Evolutionary conservation across 2,888 invertebrate genomes (phyloP), one percentile per base, ranked within the genome.

Genomic region (Dasysyrphus tricinctus): DNA sequence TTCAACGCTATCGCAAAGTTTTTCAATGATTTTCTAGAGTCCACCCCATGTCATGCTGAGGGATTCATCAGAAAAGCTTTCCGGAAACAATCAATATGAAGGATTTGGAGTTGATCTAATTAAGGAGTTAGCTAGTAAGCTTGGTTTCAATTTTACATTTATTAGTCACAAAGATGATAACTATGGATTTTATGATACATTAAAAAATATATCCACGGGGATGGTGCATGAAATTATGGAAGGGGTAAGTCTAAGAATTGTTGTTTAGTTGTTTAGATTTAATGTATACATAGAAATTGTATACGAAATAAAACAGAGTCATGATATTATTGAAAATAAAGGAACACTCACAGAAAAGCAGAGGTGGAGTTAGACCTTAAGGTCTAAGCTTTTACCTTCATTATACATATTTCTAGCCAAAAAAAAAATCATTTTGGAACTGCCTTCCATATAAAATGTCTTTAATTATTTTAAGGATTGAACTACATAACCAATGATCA

Each of bases 81-180:
- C 93, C 19, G 97, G 97, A 0, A 98, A 98, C 90, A 96, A 95
- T 84, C 94, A 96, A 16, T 98, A 95, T 90, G 97, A 97, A 93
- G 97, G 97, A 1, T 98, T 97, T 90, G 96, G 96, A 7, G 95
- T 98, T 56, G 98, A 98, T 91, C 92, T 98, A 5, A 96, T 98
- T 72, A 94, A 96, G 29, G 96, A 97, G 90, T 93, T 98, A 69
- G 94, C 97, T 11, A 94, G 95, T 89, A 94, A 95, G 89, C 94
- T 97, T 34, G 96, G 96, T 37, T 98, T 98, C 91, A 96, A 96
- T 90, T 98, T 96, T 90, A 96, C 95, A 0, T 96, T 98, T 85
- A 94, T 95, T 39, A 94, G 96, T 70, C 97, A 97, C 89, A 94
- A 94, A 7, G 96, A 96, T 90, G 95, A 95, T 39, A 94, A 94